Percentiles rank a stretch among this genome's conserved stretches.
phyloP scores from a whole-genome alignment of 2,888 invertebrate genomes.

The Epistrophe eligans region DNA sequence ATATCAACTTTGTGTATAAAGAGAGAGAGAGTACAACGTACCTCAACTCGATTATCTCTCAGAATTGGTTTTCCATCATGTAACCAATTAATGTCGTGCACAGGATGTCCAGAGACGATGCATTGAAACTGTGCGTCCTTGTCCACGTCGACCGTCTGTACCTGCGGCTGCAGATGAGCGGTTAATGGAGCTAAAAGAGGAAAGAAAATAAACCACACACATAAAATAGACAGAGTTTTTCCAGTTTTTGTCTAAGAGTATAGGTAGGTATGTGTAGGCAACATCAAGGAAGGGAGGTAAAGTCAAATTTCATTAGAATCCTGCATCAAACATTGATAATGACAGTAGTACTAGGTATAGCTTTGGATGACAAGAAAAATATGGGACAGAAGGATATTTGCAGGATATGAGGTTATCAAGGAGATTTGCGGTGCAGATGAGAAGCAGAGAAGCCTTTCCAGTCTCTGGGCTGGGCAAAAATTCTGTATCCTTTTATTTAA shows the following conservation, averaged over 20 bases:
- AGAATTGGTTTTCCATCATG: slow-evolving; percentile 89
- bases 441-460: background rate
- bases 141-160: slow-evolving; percentile 92
- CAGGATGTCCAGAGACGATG: slow-evolving; percentile 93
- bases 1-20: background rate
- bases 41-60: slow-evolving; percentile 86
- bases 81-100: slow-evolving; percentile 91
- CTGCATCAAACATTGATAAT: slow-evolving; percentile 44
- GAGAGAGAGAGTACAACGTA: slow-evolving; percentile 80
- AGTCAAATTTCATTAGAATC: slow-evolving; percentile 66
- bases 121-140: slow-evolving; percentile 94
- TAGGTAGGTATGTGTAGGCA: background rate
- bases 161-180: slow-evolving; percentile 91
- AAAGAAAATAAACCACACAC: slow-evolving; percentile 35
- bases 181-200: slow-evolving; percentile 88
- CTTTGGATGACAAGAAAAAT: slow-evolving; percentile 33
- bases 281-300: slow-evolving; percentile 14
- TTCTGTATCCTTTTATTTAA: slow-evolving; percentile 61
- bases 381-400: slow-evolving; percentile 40
- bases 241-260: background rate
- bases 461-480: slow-evolving; percentile 14
- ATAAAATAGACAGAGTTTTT: background rate
- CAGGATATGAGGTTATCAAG: slow-evolving; percentile 26
- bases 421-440: background rate
- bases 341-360: slow-evolving; percentile 25